A percentile compares a stretch with the other conserved stretches of the same genome.
Evolutionary conservation across 2,113 vertebrate species (phyloP).

Genomic region (Laticauda laticaudata): DNA sequence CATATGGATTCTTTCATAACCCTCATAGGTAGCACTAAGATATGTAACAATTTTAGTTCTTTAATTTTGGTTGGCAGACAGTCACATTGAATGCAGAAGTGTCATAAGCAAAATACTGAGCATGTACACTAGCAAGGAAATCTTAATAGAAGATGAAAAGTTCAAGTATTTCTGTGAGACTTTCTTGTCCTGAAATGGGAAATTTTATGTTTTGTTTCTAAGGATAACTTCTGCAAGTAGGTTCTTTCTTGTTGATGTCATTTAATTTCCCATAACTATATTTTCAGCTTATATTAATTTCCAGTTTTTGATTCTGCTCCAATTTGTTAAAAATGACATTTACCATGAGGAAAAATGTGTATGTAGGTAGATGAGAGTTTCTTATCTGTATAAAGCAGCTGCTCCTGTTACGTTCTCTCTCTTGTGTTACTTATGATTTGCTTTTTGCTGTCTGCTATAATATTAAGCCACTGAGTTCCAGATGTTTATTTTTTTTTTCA

Average conservation of each 20-base stretch:
- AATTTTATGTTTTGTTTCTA: not conserved
- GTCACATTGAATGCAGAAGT: not conserved
- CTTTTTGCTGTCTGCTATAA: not conserved
- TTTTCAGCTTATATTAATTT: not conserved
- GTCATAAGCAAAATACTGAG: not conserved
- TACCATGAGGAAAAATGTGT: not conserved
- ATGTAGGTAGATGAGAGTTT: not conserved
- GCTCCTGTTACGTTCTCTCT: not conserved
- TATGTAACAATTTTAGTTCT: not conserved
- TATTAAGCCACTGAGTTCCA: not conserved
- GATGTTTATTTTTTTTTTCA: not conserved
- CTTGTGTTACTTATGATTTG: not conserved
- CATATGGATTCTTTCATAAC: not conserved
- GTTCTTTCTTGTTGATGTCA: not conserved
- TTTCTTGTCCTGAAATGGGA: not conserved
- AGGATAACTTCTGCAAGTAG: not conserved
- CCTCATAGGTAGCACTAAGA: not conserved
- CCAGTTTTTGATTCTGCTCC: not conserved
- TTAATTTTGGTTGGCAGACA: not conserved
- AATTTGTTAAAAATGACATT: constrained; percentile 3
- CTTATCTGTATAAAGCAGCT: not conserved
- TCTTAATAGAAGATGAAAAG: not conserved
- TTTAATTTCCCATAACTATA: not conserved
- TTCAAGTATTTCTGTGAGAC: not conserved
- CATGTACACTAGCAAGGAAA: not conserved